Evolutionary conservation across 2,113 vertebrate species (phyloP), one percentile per base, ranked within the genome.

Genomic region (Entelurus aequoreus): DNA sequence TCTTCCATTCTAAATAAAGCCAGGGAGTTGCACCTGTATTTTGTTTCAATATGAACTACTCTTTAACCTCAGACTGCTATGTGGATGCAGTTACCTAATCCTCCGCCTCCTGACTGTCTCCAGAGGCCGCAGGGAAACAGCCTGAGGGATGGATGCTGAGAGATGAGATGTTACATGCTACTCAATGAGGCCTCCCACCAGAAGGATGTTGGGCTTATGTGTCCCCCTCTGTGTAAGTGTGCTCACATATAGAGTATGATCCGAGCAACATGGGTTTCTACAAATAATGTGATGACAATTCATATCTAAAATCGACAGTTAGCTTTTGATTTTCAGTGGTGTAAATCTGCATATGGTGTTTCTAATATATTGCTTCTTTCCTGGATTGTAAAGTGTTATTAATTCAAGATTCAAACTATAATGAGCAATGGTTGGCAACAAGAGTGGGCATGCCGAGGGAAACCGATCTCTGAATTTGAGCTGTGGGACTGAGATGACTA

Each of bases 61-160:
- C 3, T 28, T 21, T 28, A 28, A 28, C 19, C 50, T 52, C 50
- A 52, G 50, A 28, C 28, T 52, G 50, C 21, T 21, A 52, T 52
- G 50, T 28, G 50, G 28, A 21, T 28, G 50, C 19, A 21, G 50
- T 52, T 13, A 28, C 50, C 52, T 21, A 19, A 69, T 69, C 11
- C 12, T 69, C 54, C 58, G n/a, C 48, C 35, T 65, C 76, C 66
- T 65, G 68, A 40, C 75, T 72, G 62, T 72, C 77, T 64, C 62
- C 62, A 72, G 42, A 46, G 61, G 16, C 50, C 50, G 6, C 38
- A 60, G 54, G 71, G 59, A 71, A 69, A 60, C 0, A 6, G 78
- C 80, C 60, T 1, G 46, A 63, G 72, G 79, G 73, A 47, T 69
- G 65, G 66, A 78, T 76, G 61, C 62, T 42, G 74, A 66, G 74